Evolutionary conservation across 2,113 vertebrate species (phyloP).

Genomic region (Otis tarda): DNA sequence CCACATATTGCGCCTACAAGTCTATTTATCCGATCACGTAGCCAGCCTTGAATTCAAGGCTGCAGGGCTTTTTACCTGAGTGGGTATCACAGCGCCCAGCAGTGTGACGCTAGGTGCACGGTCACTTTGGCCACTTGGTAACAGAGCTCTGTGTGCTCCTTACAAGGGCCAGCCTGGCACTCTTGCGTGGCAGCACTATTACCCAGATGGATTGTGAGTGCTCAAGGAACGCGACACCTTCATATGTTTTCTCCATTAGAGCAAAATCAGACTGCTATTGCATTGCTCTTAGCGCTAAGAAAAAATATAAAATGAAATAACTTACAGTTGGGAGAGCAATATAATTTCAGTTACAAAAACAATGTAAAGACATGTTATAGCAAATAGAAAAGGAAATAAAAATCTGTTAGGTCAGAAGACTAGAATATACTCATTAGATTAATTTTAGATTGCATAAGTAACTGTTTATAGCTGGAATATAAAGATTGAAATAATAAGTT

Average conservation of each 20-base stretch:
- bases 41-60: not conserved
- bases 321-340: not conserved
- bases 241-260: not conserved
- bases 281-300: not conserved
- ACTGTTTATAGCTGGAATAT: not conserved
- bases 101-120: rapidly evolving
- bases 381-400: not conserved
- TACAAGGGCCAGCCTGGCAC: not conserved
- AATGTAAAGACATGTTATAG: not conserved
- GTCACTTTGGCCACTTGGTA: not conserved
- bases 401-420: not conserved
- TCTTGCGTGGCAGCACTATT: not conserved
- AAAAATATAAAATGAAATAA: not conserved
- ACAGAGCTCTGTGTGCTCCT: not conserved
- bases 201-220: rapidly evolving
- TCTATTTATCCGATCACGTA: rapidly evolving
- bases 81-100: not conserved
- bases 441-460: not conserved
- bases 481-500: not conserved
- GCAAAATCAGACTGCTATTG: constrained; percentile 12
- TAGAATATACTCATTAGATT: not conserved
- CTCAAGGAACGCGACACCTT: not conserved
- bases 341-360: not conserved
- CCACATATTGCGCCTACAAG: rapidly evolving
- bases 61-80: not conserved